Evolutionary conservation across 1,140 invertebrate species (phyloP).

Genomic region (Acromyrmex charruanus): DNA sequence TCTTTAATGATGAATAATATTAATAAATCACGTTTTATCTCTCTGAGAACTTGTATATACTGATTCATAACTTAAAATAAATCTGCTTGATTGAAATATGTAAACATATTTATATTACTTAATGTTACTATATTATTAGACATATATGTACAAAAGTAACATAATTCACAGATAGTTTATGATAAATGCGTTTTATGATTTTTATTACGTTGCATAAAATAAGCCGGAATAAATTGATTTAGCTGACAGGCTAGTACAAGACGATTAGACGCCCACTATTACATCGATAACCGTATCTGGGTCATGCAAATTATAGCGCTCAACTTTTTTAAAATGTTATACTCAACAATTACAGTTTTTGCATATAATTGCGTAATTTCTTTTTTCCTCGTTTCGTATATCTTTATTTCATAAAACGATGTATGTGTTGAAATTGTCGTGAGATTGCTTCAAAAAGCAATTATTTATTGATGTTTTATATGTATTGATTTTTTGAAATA

Average conservation of each 20-base stretch:
- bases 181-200: not conserved
- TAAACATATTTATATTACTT: not conserved
- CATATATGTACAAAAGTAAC: not conserved
- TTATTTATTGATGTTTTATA: not conserved
- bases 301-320: conserved; percentile 27
- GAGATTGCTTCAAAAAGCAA: not conserved
- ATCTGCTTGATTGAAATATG: not conserved
- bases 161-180: not conserved
- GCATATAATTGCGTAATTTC: conserved; percentile 18
- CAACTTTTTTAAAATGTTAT: conserved; percentile 35
- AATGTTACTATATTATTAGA: not conserved
- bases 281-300: conserved; percentile 39
- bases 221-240: conserved; percentile 47
- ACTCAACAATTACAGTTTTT: conserved; percentile 10
- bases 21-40: not conserved
- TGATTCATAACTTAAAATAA: not conserved
- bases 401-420: not conserved
- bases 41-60: not conserved
- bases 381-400: not conserved
- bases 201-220: conserved; percentile 20
- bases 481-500: not conserved
- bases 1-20: not conserved
- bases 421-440: not conserved
- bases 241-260: not conserved
- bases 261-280: conserved; percentile 20